A percentile compares a stretch with the other conserved stretches of the same genome.
Evolutionary conservation across 2,113 vertebrate species (phyloP).

Genomic region (Panthera uncia): DNA sequence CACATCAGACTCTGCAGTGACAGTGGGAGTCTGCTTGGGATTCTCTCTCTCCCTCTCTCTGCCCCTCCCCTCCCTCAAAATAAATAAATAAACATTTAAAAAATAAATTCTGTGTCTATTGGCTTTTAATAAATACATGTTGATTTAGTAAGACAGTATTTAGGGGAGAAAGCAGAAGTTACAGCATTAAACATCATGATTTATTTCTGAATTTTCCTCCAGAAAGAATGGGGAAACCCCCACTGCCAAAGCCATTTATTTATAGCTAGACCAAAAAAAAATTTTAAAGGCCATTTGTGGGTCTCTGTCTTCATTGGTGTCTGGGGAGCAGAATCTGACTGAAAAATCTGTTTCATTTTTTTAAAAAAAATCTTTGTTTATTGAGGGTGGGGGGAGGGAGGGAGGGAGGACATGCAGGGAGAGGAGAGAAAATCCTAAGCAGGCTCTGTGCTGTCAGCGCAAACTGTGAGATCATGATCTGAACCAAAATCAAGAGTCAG

Average conservation of each 20-base stretch:
- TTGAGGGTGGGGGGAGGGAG: no score
- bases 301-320: neutral
- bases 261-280: slow-evolving; percentile 12
- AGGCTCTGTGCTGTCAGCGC: no score
- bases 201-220: slow-evolving; percentile 58
- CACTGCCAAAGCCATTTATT: slow-evolving; percentile 46
- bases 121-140: neutral
- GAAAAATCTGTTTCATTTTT: slow-evolving; percentile 9
- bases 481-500: no score
- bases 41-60: no score
- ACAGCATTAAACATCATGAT: neutral
- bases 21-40: no score
- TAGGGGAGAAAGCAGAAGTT: neutral
- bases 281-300: neutral
- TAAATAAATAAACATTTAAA: no score
- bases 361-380: no score
- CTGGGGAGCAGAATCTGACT: slow-evolving; percentile 44
- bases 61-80: no score
- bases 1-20: no score
- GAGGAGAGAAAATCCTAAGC: no score
- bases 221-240: slow-evolving; percentile 39
- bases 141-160: neutral
- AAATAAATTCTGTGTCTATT: neutral
- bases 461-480: no score
- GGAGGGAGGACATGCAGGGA: no score